Conservation (phyloP, 2,113 vertebrate species). For the Rhabdornis inornatus region DNA sequence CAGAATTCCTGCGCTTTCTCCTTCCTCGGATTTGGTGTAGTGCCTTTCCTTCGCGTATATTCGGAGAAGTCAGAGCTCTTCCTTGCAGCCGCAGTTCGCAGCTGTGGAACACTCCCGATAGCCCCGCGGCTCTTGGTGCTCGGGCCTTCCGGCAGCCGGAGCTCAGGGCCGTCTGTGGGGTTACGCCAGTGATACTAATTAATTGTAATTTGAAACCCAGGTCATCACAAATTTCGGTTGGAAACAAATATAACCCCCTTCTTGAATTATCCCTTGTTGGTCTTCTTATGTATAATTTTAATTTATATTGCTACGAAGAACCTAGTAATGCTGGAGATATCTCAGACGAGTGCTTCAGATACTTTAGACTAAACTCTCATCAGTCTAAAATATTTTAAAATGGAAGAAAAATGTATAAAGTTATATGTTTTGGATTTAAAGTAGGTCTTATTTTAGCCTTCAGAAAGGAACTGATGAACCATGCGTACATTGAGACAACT, state of each 20-base stretch:
- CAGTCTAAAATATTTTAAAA: background rate
- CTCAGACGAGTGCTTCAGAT: background rate
- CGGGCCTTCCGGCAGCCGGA: background rate
- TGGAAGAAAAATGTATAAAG: background rate
- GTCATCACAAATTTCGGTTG: background rate
- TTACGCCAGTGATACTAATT: rapidly evolving
- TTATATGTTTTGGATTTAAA: background rate
- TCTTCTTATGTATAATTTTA: rapidly evolving
- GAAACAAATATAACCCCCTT: rapidly evolving
- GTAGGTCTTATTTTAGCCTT: background rate
- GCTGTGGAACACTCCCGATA: rapidly evolving
- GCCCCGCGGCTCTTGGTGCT: background rate
- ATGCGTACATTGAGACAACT: rapidly evolving
- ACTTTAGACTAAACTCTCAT: background rate
- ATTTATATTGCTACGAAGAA: rapidly evolving
- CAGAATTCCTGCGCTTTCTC: rapidly evolving
- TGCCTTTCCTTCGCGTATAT: rapidly evolving
- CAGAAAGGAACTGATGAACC: background rate
- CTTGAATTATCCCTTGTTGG: rapidly evolving
- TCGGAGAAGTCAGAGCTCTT: rapidly evolving
- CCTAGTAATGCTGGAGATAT: rapidly evolving
- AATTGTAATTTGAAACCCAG: rapidly evolving
- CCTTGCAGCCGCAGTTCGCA: rapidly evolving
- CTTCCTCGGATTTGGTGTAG: rapidly evolving
- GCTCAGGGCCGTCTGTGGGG: rapidly evolving